These are phyloP conservation scores for Nettapus auritus DNA, from an alignment of 2,113 vertebrate species.

Conservation along the genomic window DNA sequence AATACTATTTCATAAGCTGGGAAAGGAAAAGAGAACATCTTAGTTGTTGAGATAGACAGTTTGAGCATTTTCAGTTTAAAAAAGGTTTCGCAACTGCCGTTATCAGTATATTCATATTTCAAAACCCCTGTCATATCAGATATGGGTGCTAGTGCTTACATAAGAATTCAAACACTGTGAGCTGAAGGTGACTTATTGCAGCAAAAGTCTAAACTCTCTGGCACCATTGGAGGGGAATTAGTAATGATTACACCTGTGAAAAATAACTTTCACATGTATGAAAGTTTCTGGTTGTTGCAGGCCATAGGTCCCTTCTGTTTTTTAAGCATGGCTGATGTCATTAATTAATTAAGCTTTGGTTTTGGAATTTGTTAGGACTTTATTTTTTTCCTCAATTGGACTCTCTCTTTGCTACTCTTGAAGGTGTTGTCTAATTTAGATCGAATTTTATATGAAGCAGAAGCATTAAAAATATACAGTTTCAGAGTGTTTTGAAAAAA, in stretches of 20 bases:
- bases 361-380: neutral
- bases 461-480: neutral
- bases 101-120: constrained; percentile 15
- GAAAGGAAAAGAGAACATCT: neutral
- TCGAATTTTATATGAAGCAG: neutral
- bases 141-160: neutral
- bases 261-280: neutral
- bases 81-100: neutral
- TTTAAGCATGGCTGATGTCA: neutral
- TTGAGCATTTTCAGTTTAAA: neutral
- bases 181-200: constrained; percentile 33
- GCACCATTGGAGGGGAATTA: neutral
- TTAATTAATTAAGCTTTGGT: neutral
- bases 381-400: neutral
- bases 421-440: neutral
- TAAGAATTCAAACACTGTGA: neutral
- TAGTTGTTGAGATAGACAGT: neutral
- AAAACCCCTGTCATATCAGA: constrained; percentile 19
- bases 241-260: neutral
- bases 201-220: neutral
- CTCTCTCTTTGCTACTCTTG: neutral
- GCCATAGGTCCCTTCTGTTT: neutral
- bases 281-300: neutral
- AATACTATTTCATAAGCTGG: constrained; percentile 23
- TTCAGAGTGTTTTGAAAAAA: neutral